Evolutionary conservation across 2,113 vertebrate species (phyloP).

Genomic region (Gopherus evgoodei): DNA sequence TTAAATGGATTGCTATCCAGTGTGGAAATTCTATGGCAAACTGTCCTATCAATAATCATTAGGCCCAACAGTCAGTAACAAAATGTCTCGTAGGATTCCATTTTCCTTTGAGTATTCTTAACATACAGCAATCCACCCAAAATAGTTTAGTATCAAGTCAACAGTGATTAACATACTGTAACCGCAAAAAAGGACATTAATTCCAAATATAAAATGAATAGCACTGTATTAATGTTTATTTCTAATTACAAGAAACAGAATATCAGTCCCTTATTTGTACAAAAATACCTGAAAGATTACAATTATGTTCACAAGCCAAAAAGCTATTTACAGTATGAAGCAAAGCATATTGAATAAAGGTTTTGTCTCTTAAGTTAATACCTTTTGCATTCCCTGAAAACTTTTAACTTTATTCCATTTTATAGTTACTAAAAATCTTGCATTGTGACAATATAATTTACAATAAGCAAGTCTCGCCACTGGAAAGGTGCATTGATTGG

Average conservation of each 20-base stretch:
- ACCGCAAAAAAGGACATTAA: constrained; percentile 58
- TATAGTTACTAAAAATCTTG: constrained; percentile 81
- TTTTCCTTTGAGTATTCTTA: neutral
- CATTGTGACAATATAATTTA: constrained; percentile 81
- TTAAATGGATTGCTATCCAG: neutral
- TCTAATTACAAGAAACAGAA: constrained; percentile 98
- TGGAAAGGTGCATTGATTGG: constrained; percentile 73
- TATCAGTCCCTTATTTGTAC: constrained; percentile 98
- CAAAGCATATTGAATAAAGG: constrained; percentile 89
- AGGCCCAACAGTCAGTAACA: neutral
- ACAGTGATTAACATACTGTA: neutral
- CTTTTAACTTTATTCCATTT: constrained; percentile 76
- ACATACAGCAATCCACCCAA: neutral
- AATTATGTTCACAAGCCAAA: constrained; percentile 93
- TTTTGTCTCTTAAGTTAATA: constrained; percentile 86
- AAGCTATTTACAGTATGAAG: constrained; percentile 93
- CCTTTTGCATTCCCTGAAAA: constrained; percentile 91
- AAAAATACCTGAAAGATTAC: constrained; percentile 99
- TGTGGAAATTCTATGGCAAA: neutral
- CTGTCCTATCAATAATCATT: neutral
- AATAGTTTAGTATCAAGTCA: neutral
- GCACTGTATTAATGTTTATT: constrained; percentile 96
- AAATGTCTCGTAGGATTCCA: neutral
- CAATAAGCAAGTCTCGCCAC: constrained; percentile 78
- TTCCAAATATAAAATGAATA: constrained; percentile 79